Evolutionary conservation across 2,888 invertebrate species (phyloP), one percentile per base, ranked within the genome.

Genomic region (Oeneis ivallda): DNA sequence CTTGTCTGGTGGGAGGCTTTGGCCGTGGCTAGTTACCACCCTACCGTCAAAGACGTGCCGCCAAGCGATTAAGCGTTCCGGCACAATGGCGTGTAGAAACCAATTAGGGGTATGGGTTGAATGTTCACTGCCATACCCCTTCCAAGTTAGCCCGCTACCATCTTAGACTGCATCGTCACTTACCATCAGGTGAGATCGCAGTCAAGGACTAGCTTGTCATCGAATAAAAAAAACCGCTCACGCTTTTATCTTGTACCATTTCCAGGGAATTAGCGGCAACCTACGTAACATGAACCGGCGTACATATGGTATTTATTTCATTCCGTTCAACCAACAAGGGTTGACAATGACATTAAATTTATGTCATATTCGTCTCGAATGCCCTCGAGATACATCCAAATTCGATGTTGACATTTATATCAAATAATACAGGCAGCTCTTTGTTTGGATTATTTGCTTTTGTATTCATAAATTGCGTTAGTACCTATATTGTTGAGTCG

Each of bases 291-390:
- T 79, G 88, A 91, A 74, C 84, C 79, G 74, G 75, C 76, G 75
- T 86, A 84, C 91, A 89, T 89, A 90, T 90, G 90, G 88, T 87
- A 86, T 86, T 89, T 89, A 89, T 89, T 89, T 82, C 81, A 81
- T 82, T 84, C 77, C 79, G 79, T 82, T 81, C 86, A 79, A 76
- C 79, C 81, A 82, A 82, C 82, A 81, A 83, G 89, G 89, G 88
- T 82, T 79, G 83, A 83, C 85, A 86, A 85, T 82, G 84, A 89
- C 85, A 86, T 85, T 82, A 84, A 88, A 88, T 89, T 89, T 88
- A 87, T 91, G 89, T 90, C 89, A 88, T 86, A 89, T 87, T 86
- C 85, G 74, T 81, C 75, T 74, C 83, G 75, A 82, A 81, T 82
- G 80, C 73, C 74, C 76, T 69, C 68, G 71, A 72, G 74, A 77